These are phyloP conservation scores for Drosophila rhopaloa DNA, from an alignment of 1,140 invertebrate species.

Conservation along the genomic window DNA sequence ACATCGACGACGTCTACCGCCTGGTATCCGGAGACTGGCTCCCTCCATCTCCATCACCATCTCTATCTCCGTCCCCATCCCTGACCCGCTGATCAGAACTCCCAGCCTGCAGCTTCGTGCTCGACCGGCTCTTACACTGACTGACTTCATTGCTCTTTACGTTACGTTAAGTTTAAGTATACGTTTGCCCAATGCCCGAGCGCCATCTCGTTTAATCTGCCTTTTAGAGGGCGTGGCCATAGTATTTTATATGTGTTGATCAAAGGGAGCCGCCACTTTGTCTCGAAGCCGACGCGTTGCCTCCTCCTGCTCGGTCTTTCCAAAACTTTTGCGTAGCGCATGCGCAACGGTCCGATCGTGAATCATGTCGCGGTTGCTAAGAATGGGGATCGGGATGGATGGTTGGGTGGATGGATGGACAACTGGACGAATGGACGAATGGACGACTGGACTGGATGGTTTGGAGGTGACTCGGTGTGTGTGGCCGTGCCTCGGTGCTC, in stretches of 20 bases:
- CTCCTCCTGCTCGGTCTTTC: neutral
- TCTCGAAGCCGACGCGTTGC: constrained; percentile 45
- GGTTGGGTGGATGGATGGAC: constrained; percentile 1
- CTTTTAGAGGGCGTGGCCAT: constrained; percentile 84
- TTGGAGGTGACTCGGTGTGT: constrained; percentile 41
- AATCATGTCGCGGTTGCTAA: constrained; percentile 36
- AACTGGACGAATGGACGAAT: neutral
- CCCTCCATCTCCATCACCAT: neutral
- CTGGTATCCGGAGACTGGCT: constrained; percentile 17
- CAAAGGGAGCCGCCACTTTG: constrained; percentile 83
- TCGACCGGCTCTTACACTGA: constrained; percentile 51
- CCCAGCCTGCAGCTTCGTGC: constrained; percentile 25
- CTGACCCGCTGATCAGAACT: neutral
- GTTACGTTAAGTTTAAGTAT: constrained; percentile 80
- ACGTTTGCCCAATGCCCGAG: constrained; percentile 76
- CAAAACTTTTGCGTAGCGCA: constrained; percentile 51
- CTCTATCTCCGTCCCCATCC: neutral
- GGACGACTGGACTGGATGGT: constrained; percentile 1
- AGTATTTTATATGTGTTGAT: constrained; percentile 84
- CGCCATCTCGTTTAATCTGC: constrained; percentile 85
- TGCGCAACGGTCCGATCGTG: constrained; percentile 44
- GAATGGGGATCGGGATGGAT: constrained; percentile 21
- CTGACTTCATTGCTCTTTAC: constrained; percentile 82
- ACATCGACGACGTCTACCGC: constrained; percentile 45
- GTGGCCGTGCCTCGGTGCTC: constrained; percentile 33